Conservation (phyloP, 2,113 vertebrate genomes). For the Balaenoptera acutorostrata region DNA sequence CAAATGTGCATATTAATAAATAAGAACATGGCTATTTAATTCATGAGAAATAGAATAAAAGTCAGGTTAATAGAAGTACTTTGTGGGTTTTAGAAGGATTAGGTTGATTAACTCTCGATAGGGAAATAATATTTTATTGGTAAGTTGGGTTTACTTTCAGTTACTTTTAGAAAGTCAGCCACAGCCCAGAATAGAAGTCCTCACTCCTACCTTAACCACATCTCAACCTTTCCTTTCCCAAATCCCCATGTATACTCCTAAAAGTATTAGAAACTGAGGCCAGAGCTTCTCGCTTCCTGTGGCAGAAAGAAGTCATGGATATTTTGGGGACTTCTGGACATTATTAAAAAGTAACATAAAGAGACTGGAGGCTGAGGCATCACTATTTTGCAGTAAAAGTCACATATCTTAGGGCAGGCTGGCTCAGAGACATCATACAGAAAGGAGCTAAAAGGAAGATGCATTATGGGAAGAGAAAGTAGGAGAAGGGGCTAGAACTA, state of each 20-base stretch:
- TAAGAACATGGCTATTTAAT: not conserved
- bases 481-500: not conserved
- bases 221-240: not conserved
- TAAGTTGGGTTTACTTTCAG: not conserved
- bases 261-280: not conserved
- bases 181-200: not conserved
- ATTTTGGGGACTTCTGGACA: not conserved
- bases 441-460: not conserved
- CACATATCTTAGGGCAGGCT: not conserved
- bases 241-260: accelerated
- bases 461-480: not conserved
- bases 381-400: not conserved
- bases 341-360: not conserved
- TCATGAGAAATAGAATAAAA: not conserved
- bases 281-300: not conserved
- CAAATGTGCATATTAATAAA: not conserved
- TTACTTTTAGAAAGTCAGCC: not conserved
- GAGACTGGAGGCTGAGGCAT: not conserved
- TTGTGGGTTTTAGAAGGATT: not conserved
- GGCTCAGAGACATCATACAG: not conserved
- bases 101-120: not conserved
- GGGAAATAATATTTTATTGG: not conserved
- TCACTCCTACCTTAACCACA: not conserved
- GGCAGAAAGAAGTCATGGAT: not conserved
- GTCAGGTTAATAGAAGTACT: not conserved